These are phyloP conservation scores for Neodiprion lecontei DNA, from an alignment of 1,140 invertebrate species.

Conservation along the genomic window DNA sequence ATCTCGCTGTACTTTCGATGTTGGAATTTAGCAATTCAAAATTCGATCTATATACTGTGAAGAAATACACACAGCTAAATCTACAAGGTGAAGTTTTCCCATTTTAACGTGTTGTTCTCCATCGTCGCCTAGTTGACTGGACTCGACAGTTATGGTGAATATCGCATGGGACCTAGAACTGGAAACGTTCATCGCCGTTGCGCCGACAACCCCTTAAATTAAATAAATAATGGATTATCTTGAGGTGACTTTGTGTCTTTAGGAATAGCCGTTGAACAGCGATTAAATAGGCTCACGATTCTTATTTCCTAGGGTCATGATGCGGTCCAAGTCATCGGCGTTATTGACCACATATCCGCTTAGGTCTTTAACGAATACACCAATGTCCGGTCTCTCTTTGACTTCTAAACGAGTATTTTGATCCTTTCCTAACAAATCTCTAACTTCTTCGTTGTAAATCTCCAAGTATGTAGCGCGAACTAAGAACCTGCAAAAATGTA, in stretches of 20 bases:
- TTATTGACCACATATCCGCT: slow-evolving; percentile 80
- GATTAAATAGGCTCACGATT: slow-evolving; percentile 64
- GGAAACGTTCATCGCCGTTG: slow-evolving; percentile 88
- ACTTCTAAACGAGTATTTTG: slow-evolving; percentile 68
- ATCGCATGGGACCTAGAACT: slow-evolving; percentile 89
- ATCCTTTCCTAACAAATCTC: slow-evolving; percentile 74
- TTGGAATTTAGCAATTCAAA: too few relatives aligned
- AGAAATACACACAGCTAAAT: slow-evolving; percentile 71
- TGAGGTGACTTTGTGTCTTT: slow-evolving; percentile 15
- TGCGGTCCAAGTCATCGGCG: slow-evolving; percentile 81
- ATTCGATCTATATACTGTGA: not conserved
- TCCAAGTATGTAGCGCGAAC: slow-evolving; percentile 80
- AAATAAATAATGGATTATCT: slow-evolving; percentile 23
- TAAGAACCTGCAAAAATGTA: slow-evolving; percentile 69
- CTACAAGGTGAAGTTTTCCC: slow-evolving; percentile 85
- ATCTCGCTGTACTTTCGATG: not conserved
- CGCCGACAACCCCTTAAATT: slow-evolving; percentile 68
- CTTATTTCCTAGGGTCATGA: slow-evolving; percentile 84
- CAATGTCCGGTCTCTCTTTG: slow-evolving; percentile 80
- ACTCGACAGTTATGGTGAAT: slow-evolving; percentile 87
- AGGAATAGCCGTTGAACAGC: not conserved
- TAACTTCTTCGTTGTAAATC: slow-evolving; percentile 85
- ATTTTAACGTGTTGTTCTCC: slow-evolving; percentile 73
- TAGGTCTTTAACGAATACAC: slow-evolving; percentile 84
- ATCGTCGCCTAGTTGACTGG: slow-evolving; percentile 71